phyloP scores from a whole-genome alignment of 2,888 invertebrate species.

The Cinara cedri region DNA sequence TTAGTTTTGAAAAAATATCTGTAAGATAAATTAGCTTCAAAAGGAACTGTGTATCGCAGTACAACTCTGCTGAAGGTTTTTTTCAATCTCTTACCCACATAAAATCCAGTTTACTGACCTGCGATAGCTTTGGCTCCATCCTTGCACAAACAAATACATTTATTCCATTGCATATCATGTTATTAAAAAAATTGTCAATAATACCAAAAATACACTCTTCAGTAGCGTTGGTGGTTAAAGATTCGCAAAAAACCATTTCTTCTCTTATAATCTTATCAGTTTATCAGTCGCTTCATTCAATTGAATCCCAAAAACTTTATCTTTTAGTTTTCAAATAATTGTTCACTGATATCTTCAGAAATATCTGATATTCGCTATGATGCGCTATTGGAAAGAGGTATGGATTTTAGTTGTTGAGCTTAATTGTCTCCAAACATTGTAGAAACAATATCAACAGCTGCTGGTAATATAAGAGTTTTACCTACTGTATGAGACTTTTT shows the following conservation, averaged over 20 bases:
- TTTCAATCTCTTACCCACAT: slow-evolving; percentile 19
- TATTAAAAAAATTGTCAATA: slow-evolving; percentile 57
- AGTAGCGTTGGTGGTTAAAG: slow-evolving; percentile 50
- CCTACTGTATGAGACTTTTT: slow-evolving; percentile 60
- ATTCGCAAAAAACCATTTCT: slow-evolving; percentile 58
- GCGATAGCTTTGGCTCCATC: slow-evolving; percentile 56
- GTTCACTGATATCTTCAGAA: slow-evolving; percentile 49
- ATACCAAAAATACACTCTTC: slow-evolving; percentile 56
- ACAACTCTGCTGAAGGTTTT: slow-evolving; percentile 32
- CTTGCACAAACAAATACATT: slow-evolving; percentile 59
- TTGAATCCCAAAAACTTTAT: slow-evolving; percentile 40
- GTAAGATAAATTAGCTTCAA: slow-evolving; percentile 6
- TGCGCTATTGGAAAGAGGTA: slow-evolving; percentile 59
- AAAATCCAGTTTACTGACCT: slow-evolving; percentile 24
- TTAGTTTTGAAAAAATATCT: slow-evolving; percentile 23
- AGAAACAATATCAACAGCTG: slow-evolving; percentile 60
- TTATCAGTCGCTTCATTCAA: slow-evolving; percentile 32
- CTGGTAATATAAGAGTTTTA: slow-evolving; percentile 60
- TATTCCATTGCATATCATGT: slow-evolving; percentile 58
- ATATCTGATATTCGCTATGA: slow-evolving; percentile 59
- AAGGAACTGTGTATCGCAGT: slow-evolving; percentile 25
- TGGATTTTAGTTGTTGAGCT: slow-evolving; percentile 58
- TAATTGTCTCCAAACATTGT: slow-evolving; percentile 51
- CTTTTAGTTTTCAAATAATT: slow-evolving; percentile 38
- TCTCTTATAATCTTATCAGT: slow-evolving; percentile 20